These are phyloP conservation scores for Oscheius sp. DNA, from an alignment of 1,140 invertebrate species.

Conservation along the genomic window DNA sequence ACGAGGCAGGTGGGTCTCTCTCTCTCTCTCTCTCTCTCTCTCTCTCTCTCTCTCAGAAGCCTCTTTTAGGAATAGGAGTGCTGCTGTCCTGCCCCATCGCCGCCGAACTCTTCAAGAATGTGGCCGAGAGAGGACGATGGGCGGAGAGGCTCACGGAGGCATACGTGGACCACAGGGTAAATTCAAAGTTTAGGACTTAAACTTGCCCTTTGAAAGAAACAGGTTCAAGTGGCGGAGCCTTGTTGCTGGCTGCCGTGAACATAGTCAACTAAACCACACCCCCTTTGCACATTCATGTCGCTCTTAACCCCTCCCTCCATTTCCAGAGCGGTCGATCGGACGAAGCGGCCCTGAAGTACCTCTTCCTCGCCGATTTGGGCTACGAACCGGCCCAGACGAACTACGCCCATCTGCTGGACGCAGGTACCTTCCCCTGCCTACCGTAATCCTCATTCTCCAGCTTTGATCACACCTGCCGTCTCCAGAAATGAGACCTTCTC, in stretches of 20 bases:
- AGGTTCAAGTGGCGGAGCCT: neutral
- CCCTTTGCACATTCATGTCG: too few relatives aligned
- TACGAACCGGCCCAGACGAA: conserved; percentile 98
- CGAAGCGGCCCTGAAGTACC: conserved; percentile 84
- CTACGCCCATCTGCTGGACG: conserved; percentile 86
- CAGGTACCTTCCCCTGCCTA: neutral
- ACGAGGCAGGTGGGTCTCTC: conserved; percentile 73
- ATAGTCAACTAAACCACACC: neutral
- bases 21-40: too few relatives aligned
- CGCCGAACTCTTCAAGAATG: conserved; percentile 83
- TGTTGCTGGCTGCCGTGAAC: neutral
- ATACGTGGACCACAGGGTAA: conserved; percentile 75
- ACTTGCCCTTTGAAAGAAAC: neutral
- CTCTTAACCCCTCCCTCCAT: neutral
- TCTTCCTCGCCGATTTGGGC: conserved; percentile 86
- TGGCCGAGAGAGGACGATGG: conserved; percentile 95
- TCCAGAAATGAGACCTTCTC: conserved; percentile 42
- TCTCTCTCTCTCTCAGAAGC: too few relatives aligned
- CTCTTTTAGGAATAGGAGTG: conserved; percentile 47
- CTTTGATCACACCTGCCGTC: neutral
- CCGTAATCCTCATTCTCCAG: neutral
- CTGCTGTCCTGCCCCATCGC: conserved; percentile 47
- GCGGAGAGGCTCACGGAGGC: conserved; percentile 84
- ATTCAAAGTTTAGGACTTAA: neutral
- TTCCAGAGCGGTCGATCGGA: conserved; percentile 68